Conservation (phyloP, 1,140 invertebrate species). For the Zaprionus nigranus region DNA sequence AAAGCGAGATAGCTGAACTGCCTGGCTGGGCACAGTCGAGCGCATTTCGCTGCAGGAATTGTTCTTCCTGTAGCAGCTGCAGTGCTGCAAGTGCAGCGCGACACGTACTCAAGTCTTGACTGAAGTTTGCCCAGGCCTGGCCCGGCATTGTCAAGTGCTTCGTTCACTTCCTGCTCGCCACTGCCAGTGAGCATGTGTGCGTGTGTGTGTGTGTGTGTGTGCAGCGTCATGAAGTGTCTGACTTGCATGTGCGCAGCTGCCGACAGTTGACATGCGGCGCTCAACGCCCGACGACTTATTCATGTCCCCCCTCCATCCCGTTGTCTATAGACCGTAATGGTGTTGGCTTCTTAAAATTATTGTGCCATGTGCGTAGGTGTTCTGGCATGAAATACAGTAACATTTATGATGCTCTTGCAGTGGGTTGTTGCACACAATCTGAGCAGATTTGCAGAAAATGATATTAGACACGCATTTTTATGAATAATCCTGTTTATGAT, state of each 20-base stretch:
- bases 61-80: constrained; percentile 24
- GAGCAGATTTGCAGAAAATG: not conserved
- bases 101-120: constrained; percentile 53
- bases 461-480: no score
- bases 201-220: constrained; percentile 13
- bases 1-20: not conserved
- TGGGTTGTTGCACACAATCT: not conserved
- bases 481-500: no score
- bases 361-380: constrained; percentile 48
- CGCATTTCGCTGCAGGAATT: constrained; percentile 35
- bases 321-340: constrained; percentile 29
- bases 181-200: constrained; percentile 15
- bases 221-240: constrained; percentile 72
- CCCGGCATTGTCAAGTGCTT: constrained; percentile 58
- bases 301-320: constrained; percentile 10
- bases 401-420: constrained; percentile 26
- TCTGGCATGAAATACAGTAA: constrained; percentile 33
- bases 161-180: constrained; percentile 67
- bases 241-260: constrained; percentile 71
- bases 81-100: constrained; percentile 30
- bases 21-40: constrained; percentile 29
- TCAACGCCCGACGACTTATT: constrained; percentile 54
- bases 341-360: constrained; percentile 48
- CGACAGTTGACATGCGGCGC: constrained; percentile 76
- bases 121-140: constrained; percentile 57